These are phyloP conservation scores for Stylophora pistillata DNA, from an alignment of 64 coral and sea anemone species.

Conservation along the genomic window DNA sequence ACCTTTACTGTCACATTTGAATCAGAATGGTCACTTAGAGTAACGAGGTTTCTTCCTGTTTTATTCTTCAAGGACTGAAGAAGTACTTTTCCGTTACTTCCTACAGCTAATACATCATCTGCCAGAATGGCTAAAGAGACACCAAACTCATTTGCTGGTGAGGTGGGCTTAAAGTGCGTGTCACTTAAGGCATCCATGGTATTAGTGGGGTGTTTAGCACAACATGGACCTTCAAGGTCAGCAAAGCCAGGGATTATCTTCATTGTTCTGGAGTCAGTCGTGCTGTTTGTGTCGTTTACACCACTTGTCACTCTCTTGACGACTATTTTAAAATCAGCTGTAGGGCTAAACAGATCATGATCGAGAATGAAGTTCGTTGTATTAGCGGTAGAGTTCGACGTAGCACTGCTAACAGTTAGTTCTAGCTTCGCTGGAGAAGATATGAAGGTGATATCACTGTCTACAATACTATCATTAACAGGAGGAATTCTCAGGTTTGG, in stretches of 20 bases:
- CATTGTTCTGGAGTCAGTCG: conserved; percentile 41
- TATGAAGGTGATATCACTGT: conserved; percentile 62
- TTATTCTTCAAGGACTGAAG: conserved; percentile 11
- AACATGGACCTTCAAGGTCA: conserved; percentile 49
- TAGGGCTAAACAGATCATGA: conserved; percentile 32
- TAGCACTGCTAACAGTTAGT: conserved; percentile 1
- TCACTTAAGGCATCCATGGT: neutral
- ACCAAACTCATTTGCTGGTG: conserved; percentile 27
- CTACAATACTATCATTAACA: conserved; percentile 33
- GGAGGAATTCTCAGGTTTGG: conserved; percentile 64
- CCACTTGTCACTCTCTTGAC: conserved; percentile 30
- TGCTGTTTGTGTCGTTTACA: conserved; percentile 42
- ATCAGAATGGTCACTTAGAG: neutral
- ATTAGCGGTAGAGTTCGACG: neutral
- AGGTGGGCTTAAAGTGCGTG: conserved; percentile 40
- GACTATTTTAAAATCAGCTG: conserved; percentile 34
- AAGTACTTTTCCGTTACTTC: conserved; percentile 6
- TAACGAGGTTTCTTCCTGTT: neutral
- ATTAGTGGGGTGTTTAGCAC: neutral
- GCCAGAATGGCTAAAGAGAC: conserved; percentile 22
- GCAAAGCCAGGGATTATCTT: conserved; percentile 63
- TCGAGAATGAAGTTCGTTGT: conserved; percentile 4
- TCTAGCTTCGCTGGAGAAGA: conserved; percentile 54
- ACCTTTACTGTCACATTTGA: conserved; percentile 2
- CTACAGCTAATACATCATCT: conserved; percentile 20